A percentile compares a stretch with the other conserved stretches of the same genome.
phyloP scores from a whole-genome alignment of 2,113 vertebrate genomes.

The Sinocyclocheilus rhinocerous region DNA sequence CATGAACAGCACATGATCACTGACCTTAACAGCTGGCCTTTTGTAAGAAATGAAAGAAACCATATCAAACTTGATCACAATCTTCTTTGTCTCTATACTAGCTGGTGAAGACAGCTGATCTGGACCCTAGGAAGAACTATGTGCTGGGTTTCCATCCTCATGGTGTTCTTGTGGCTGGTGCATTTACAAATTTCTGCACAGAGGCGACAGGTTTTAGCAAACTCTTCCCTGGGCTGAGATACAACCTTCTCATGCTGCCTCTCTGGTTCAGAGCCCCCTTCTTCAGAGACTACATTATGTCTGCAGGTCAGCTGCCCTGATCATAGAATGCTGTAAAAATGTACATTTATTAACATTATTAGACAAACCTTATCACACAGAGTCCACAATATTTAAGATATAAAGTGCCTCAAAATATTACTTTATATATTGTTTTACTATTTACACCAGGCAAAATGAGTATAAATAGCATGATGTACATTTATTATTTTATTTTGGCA shows the following conservation, averaged over 20 bases:
- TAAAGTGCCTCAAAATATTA: not conserved
- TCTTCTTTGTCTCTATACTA: conserved; percentile 59
- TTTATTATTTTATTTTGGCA: not conserved
- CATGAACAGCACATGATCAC: not conserved
- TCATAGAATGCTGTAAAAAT: not conserved
- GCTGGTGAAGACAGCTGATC: conserved; percentile 88
- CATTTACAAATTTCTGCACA: conserved; percentile 88
- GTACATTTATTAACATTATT: not conserved
- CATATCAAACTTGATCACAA: not conserved
- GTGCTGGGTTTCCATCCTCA: conserved; percentile 91
- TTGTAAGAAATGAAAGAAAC: not conserved
- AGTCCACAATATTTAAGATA: not conserved
- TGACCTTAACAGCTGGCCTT: conserved; percentile 11
- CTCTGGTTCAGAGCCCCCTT: conserved; percentile 89
- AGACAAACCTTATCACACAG: not conserved
- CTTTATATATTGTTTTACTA: not conserved
- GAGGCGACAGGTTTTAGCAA: conserved; percentile 80
- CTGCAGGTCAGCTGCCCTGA: conserved; percentile 73
- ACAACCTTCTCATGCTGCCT: conserved; percentile 85
- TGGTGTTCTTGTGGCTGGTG: conserved; percentile 84
- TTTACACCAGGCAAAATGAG: not conserved
- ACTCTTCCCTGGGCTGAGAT: conserved; percentile 82
- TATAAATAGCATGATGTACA: not conserved
- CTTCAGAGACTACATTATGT: conserved; percentile 90
- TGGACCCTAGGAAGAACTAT: conserved; percentile 88